These are phyloP conservation scores for Pseudopipra pipra DNA, from an alignment of 2,113 vertebrate genomes.

Conservation along the genomic window DNA sequence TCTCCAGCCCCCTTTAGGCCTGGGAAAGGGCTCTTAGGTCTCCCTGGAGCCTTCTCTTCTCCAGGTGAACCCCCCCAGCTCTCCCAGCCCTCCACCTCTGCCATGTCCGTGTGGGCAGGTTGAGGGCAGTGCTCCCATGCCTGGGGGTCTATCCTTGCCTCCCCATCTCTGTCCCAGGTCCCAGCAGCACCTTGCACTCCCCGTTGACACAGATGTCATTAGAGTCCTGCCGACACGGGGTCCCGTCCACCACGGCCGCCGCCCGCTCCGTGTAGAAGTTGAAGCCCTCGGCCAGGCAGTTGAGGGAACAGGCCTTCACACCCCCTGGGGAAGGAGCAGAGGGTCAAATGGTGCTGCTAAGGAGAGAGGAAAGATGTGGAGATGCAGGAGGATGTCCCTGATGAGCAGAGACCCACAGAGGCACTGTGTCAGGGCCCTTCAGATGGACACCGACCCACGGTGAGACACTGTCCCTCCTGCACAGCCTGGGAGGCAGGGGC, in stretches of 20 bases:
- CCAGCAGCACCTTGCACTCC: slow-evolving; percentile 88
- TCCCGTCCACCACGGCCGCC: slow-evolving; percentile 92
- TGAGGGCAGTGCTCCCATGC: neutral
- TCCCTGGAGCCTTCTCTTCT: neutral
- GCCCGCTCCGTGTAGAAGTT: slow-evolving; percentile 98
- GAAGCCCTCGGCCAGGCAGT: slow-evolving; percentile 95
- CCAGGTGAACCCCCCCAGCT: neutral
- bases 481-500: neutral
- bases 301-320: slow-evolving; percentile 95
- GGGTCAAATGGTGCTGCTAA: neutral
- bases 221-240: slow-evolving; percentile 88
- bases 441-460: fast-evolving
- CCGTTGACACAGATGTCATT: slow-evolving; percentile 94
- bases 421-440: neutral
- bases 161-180: neutral
- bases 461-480: neutral
- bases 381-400: neutral
- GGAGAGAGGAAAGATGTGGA: neutral
- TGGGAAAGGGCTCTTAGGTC: neutral
- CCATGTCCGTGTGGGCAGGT: fast-evolving
- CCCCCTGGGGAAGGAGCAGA: slow-evolving; percentile 77
- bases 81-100: neutral
- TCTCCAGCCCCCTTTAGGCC: neutral
- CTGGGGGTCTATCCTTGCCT: neutral
- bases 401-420: neutral